Percentiles rank a stretch among this genome's conserved stretches.
These are phyloP conservation scores for Linnaemya tessellans DNA, from an alignment of 2,888 invertebrate genomes.

Conservation along the genomic window DNA sequence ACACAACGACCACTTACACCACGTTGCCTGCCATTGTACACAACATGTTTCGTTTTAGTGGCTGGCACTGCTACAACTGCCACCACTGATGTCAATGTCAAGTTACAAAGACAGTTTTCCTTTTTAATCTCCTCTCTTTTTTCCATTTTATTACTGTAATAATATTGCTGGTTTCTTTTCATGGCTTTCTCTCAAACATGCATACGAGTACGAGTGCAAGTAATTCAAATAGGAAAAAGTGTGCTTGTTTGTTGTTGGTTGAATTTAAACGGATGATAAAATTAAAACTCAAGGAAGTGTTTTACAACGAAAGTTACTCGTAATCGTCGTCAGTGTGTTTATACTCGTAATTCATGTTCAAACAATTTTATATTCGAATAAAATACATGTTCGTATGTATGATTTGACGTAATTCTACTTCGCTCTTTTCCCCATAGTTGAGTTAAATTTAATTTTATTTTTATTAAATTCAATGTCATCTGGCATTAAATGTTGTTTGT, in stretches of 20 bases:
- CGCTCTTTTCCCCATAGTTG: neutral
- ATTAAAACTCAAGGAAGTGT: slow-evolving; percentile 71
- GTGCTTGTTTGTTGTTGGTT: slow-evolving; percentile 20
- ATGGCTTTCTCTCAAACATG: slow-evolving; percentile 13
- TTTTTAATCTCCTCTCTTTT: slow-evolving; percentile 19
- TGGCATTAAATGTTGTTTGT: slow-evolving; percentile 36
- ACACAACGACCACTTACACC: neutral
- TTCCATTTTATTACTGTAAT: slow-evolving; percentile 43
- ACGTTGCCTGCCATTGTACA: slow-evolving; percentile 2
- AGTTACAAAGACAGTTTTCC: slow-evolving; percentile 59
- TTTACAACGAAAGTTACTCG: slow-evolving; percentile 45
- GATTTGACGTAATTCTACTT: neutral
- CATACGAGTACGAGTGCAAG: neutral
- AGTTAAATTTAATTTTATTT: slow-evolving; percentile 9
- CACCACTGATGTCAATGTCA: slow-evolving; percentile 67
- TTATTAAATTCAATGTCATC: slow-evolving; percentile 54
- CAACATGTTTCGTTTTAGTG: slow-evolving; percentile 1
- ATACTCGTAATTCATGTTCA: slow-evolving; percentile 20
- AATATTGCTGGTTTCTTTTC: slow-evolving; percentile 45
- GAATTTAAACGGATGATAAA: slow-evolving; percentile 69
- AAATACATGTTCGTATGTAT: neutral
- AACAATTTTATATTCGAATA: slow-evolving; percentile 10
- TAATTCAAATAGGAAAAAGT: slow-evolving; percentile 20
- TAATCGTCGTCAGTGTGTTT: slow-evolving; percentile 14
- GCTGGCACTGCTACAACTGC: slow-evolving; percentile 22